These are phyloP conservation scores for Lycia hirtaria DNA, from an alignment of 2,888 invertebrate species.

Conservation along the genomic window DNA sequence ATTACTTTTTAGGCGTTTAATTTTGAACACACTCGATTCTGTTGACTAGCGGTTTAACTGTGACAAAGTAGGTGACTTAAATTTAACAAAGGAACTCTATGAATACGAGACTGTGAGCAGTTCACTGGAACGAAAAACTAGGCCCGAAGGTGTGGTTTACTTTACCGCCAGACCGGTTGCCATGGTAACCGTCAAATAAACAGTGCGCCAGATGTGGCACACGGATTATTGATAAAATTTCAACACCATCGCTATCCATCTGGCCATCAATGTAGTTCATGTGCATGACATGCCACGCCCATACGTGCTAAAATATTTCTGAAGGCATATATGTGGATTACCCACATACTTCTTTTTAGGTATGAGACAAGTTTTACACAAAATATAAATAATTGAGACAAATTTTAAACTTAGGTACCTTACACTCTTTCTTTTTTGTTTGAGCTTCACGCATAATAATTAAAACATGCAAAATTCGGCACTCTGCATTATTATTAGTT, in stretches of 20 bases:
- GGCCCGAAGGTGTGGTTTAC: slow-evolving; percentile 76
- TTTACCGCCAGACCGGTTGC: slow-evolving; percentile 64
- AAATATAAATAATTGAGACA: no score
- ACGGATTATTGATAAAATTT: slow-evolving; percentile 78
- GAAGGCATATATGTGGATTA: no score
- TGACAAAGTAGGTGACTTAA: slow-evolving; percentile 5
- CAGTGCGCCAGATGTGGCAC: slow-evolving; percentile 59
- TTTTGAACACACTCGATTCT: slow-evolving; percentile 19
- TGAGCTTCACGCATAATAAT: no score
- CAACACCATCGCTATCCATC: slow-evolving; percentile 44
- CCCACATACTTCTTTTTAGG: no score
- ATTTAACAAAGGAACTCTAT: slow-evolving; percentile 27
- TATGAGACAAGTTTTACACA: no score
- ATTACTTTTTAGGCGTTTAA: slow-evolving; percentile 8
- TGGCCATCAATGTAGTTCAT: slow-evolving; percentile 27
- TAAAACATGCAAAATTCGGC: no score
- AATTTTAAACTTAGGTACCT: no score
- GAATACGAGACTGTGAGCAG: slow-evolving; percentile 42
- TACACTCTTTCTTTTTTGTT: no score
- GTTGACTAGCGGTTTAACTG: slow-evolving; percentile 9
- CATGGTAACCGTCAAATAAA: slow-evolving; percentile 71
- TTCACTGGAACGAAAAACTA: slow-evolving; percentile 60
- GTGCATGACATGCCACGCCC: slow-evolving; percentile 3
- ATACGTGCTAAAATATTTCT: neutral
- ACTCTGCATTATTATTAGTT: no score